Base-by-base conservation (phyloP, 2,888 invertebrate genomes). In the Drosophila acutilabella region DNA sequence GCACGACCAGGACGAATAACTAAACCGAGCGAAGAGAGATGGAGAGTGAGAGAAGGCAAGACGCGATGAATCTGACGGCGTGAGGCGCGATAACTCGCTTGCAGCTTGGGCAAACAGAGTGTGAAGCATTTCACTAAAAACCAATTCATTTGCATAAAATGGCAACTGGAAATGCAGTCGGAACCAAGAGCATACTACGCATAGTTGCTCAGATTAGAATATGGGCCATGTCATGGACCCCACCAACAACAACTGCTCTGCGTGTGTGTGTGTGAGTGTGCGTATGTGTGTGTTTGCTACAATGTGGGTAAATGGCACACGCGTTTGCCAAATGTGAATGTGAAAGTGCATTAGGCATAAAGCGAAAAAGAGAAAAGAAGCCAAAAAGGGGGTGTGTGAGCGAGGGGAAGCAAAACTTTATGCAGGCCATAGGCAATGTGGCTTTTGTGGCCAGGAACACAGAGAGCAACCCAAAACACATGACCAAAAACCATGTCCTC, bases 81-180 rank as follows among this genome's bases (percentile, higher is more conserved):
- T 45, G 54, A 20, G 26, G 53, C 41, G 53, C 53, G 53, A 53
- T 41, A 53, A 41, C 54, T 44, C 20, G 42, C 48, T 33, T 30
- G 16, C 54, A 26, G 40, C 40, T 40, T 52, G 54, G 54, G 14
- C 44, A 44, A 44, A 45, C 44, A 36, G 30, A 56, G 54, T 48
- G 40, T 72, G 71, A 82, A 88, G 81, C 74, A 85, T 89, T 82
- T 76, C 88, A 88, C 82, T 82, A 74, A 85, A 89, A 88, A 89
- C 88, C 86, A 88, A 89, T 89, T 88, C 88, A 86, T 86, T 86
- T 86, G 88, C 86, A 86, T 86, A 89, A 82, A 89, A 85, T 70
- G 64, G 71, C 82, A 88, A 75, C 75, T 71, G 60, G 56, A 70
- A 83, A 69, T 72, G 74, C 73, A 67, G 13, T 40, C 50, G 62